Evolutionary conservation across 2,888 invertebrate genomes (phyloP), one percentile per base, ranked within the genome.

Genomic region (Hypsopygia costalis): DNA sequence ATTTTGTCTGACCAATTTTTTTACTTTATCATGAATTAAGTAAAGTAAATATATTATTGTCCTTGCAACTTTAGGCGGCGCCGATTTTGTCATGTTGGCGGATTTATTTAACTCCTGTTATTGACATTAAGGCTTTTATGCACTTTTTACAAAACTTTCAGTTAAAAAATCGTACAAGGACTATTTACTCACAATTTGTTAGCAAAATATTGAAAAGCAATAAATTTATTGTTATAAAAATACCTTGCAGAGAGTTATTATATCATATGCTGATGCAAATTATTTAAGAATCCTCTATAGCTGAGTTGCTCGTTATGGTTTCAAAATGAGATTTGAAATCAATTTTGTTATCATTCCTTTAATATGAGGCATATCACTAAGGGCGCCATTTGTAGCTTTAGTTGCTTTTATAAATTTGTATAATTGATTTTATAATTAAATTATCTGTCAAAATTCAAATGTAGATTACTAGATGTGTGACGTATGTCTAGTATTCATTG

Each of bases 291-390:
- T 45, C 39, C 47, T 53, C 56, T 51, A 59, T 27, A 12, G 62
- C 56, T 66, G 57, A 49, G 59, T 69, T 69, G 69, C 67, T 72
- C 62, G 62, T 69, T 16, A 66, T 55, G 61, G 56, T 62, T 71
- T 69, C 55, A 49, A 48, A 51, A 51, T 53, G 47, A 51, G 41
- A 58, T 58, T 54, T 59, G 58, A 65, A 65, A 68, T 68, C 53
- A 65, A 57, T 73, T 39, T 71, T 64, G 46, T 66, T 65, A 75
- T 72, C 81, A 81, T 80, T 79, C 77, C 80, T 71, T 81, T 75
- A 62, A 53, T 65, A 60, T 67, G 67, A 74, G 58, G 78, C 83
- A 83, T 83, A 82, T 82, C 82, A 83, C 62, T 62, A 57, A 72
- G 55, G 61, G 62, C 62, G 60, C 62, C 64, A 70, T 65, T 67